Conservation (phyloP, 2,888 invertebrate genomes). For the Drosophila testacea region DNA sequence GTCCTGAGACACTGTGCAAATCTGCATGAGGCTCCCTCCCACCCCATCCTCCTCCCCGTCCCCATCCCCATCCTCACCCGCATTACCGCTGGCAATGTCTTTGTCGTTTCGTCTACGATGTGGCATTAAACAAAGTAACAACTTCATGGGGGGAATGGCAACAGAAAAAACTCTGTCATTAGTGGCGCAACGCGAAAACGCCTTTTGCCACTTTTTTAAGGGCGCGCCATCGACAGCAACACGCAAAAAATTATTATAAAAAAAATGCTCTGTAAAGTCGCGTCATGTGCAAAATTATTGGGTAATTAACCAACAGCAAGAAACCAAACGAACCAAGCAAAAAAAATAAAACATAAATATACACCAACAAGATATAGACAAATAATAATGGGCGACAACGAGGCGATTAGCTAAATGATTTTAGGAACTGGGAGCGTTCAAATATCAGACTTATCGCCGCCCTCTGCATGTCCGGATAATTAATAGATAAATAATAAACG, state of each 20-base stretch:
- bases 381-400: conserved; percentile 37
- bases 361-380: conserved; percentile 26
- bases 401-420: conserved; percentile 58
- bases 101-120: conserved; percentile 55
- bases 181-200: conserved; percentile 52
- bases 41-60: neutral
- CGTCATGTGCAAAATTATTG: conserved; percentile 79
- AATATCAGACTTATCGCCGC: conserved; percentile 38
- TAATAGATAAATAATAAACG: conserved; percentile 64
- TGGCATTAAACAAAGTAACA: conserved; percentile 78
- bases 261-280: conserved; percentile 56
- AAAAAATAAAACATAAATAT: conserved; percentile 17
- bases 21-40: conserved; percentile 45
- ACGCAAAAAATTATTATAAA: conserved; percentile 60
- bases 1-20: conserved; percentile 52
- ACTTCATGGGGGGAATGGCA: conserved; percentile 54
- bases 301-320: conserved; percentile 67
- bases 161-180: conserved; percentile 53
- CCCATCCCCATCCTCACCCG: neutral
- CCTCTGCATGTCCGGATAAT: conserved; percentile 62
- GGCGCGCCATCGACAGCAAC: conserved; percentile 56
- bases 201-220: conserved; percentile 44
- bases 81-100: conserved; percentile 36
- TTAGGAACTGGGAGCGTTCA: conserved; percentile 49
- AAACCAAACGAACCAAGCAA: conserved; percentile 27